These are phyloP conservation scores for Ictalurus furcatus DNA, from an alignment of 2,113 vertebrate species.

Conservation along the genomic window DNA sequence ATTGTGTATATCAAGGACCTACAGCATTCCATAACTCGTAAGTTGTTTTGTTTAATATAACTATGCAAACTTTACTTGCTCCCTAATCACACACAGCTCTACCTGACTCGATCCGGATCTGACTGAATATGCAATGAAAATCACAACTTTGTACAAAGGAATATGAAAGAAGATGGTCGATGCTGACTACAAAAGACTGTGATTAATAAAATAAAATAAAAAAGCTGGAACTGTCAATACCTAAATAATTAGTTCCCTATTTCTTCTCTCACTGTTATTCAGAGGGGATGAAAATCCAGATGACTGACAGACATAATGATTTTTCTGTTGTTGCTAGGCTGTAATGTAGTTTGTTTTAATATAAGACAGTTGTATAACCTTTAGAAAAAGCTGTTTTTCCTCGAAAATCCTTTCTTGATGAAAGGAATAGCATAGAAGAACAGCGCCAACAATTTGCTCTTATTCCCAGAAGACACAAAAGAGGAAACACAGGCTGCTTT, in stretches of 20 bases:
- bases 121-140: neutral
- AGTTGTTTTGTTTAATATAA: too few species aligned
- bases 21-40: too few species aligned
- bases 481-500: neutral
- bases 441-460: neutral
- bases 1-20: too few species aligned
- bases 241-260: neutral
- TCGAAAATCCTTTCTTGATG: neutral
- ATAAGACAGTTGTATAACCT: neutral
- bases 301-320: neutral
- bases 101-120: neutral
- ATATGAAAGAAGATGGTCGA: neutral
- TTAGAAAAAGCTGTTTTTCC: slow-evolving; percentile 6
- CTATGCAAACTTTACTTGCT: neutral
- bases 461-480: neutral
- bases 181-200: neutral
- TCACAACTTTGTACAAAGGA: neutral
- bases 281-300: neutral
- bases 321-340: neutral
- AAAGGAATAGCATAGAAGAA: neutral
- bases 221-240: neutral
- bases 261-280: neutral
- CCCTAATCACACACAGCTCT: neutral
- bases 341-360: neutral
- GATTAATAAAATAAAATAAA: neutral